These are phyloP conservation scores for Centropus bengalensis DNA, from an alignment of 2,113 vertebrate genomes.

Conservation along the genomic window DNA sequence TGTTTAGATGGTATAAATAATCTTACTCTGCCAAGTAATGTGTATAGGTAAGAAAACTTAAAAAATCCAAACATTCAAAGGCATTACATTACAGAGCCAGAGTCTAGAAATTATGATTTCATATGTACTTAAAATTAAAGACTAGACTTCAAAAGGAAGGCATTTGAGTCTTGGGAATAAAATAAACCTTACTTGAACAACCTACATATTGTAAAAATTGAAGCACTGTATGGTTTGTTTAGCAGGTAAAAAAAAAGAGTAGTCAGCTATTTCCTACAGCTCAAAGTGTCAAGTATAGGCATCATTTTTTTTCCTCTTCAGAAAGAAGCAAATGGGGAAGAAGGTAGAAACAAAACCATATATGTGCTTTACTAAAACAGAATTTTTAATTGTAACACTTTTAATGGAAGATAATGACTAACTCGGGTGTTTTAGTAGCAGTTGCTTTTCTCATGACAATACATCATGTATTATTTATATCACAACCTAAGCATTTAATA, in stretches of 20 bases:
- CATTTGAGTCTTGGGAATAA: neutral
- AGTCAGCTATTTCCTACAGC: neutral
- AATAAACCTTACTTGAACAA: neutral
- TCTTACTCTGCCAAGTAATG: neutral
- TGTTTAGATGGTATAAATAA: neutral
- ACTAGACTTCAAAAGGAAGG: constrained; percentile 17
- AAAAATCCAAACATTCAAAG: neutral
- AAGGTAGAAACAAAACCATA: neutral
- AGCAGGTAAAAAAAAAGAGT: neutral
- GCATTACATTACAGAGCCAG: neutral
- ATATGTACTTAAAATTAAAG: neutral
- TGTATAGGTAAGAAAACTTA: neutral
- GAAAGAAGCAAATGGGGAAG: neutral
- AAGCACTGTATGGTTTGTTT: neutral
- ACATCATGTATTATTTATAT: neutral
- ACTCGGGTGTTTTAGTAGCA: neutral
- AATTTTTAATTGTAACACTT: neutral
- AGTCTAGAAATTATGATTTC: neutral
- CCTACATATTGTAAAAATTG: neutral
- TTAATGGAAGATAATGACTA: neutral
- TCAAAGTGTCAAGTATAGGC: constrained; percentile 10
- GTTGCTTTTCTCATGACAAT: neutral
- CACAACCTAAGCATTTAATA: neutral
- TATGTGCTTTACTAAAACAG: neutral
- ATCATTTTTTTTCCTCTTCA: neutral